phyloP scores from a whole-genome alignment of 2,888 invertebrate species.

The Sympetrum striolatum region DNA sequence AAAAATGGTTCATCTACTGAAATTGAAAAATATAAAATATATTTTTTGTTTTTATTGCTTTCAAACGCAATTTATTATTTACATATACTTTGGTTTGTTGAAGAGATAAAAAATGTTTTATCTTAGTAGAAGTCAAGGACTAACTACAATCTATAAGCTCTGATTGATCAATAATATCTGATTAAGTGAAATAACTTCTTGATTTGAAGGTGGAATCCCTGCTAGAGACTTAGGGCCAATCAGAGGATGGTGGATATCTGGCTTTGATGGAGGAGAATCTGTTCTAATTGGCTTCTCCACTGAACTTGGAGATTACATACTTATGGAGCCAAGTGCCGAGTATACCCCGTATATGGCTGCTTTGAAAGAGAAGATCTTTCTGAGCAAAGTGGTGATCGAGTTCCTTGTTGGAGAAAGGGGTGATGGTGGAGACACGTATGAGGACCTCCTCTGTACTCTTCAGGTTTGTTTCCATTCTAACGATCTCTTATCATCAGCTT shows the following conservation, averaged over 20 bases:
- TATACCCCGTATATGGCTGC: constrained; percentile 75
- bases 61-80: too few species aligned
- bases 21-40: too few species aligned
- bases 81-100: too few species aligned
- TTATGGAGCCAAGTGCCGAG: constrained; percentile 74
- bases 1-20: too few species aligned
- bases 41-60: too few species aligned
- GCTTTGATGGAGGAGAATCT: constrained; percentile 81
- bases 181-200: too few species aligned
- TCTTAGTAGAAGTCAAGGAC: too few species aligned
- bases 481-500: neutral
- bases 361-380: constrained; percentile 76
- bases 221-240: constrained; percentile 82
- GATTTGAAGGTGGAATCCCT: constrained; percentile 67
- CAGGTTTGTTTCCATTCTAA: constrained; percentile 58
- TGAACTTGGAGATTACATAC: constrained; percentile 79
- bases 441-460: constrained; percentile 75
- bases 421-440: constrained; percentile 71
- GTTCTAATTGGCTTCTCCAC: constrained; percentile 79
- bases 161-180: too few species aligned
- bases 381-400: constrained; percentile 81
- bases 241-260: constrained; percentile 83
- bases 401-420: constrained; percentile 66
- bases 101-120: too few species aligned
- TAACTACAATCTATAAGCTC: too few species aligned